Conservation (phyloP, 2,797 vertebrate genomes). For the Coranthus polyacanthus region DNA sequence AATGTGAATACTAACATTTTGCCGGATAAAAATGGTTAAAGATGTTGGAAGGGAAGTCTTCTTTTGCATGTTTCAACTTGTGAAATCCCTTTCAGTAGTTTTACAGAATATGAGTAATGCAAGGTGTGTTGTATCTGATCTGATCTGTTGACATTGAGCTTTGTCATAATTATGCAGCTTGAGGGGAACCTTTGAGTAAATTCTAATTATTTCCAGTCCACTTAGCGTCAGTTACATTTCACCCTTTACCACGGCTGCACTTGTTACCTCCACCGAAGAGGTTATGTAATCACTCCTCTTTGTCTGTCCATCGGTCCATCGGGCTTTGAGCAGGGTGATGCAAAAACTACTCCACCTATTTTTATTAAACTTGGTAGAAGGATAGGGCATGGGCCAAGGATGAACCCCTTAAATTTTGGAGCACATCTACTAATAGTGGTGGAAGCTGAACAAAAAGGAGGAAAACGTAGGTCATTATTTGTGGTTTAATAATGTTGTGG, state of each 20-base stretch:
- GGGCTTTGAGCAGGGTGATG: too few species aligned
- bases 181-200: slow-evolving; percentile 42
- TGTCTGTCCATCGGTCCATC: neutral
- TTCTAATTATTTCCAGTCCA: slow-evolving; percentile 43
- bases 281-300: too few species aligned
- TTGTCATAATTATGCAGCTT: slow-evolving; percentile 39
- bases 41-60: neutral
- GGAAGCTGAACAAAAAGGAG: too few species aligned
- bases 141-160: slow-evolving; percentile 32
- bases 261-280: neutral
- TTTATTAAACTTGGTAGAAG: too few species aligned
- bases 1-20: neutral
- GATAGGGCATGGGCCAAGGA: too few species aligned
- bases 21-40: slow-evolving; percentile 10
- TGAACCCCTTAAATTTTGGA: too few species aligned
- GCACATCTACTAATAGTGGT: too few species aligned
- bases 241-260: slow-evolving; percentile 45
- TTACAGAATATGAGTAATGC: slow-evolving; percentile 1
- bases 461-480: too few species aligned
- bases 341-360: too few species aligned
- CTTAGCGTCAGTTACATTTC: slow-evolving; percentile 41
- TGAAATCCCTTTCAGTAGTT: neutral
- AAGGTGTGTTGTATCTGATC: slow-evolving; percentile 3
- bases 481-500: too few species aligned
- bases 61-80: neutral